Conservation (phyloP, 30 jellyfish, hydroid and myxozoan species). For the Hydra vulgaris region DNA sequence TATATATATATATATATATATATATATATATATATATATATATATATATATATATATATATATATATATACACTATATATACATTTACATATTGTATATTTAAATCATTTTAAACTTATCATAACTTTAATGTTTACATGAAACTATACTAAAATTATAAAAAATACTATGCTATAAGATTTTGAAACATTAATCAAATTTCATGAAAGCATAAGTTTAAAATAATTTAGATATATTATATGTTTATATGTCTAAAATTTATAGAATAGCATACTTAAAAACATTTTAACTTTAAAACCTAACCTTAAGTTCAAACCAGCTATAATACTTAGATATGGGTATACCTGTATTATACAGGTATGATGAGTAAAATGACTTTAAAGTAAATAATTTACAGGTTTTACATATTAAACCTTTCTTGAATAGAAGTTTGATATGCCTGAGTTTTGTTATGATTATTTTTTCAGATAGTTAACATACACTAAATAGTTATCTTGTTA, state of each 20-base stretch:
- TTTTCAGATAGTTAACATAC: not conserved
- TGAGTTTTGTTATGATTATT: not conserved
- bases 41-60: no score
- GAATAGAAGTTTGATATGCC: not conserved
- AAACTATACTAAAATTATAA: no score
- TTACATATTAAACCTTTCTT: not conserved
- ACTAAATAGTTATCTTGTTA: not conserved
- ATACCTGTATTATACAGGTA: not conserved
- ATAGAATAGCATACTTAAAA: not conserved
- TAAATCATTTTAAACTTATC: not conserved
- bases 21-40: no score
- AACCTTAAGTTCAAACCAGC: not conserved
- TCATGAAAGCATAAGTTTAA: no score
- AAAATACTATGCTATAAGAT: no score
- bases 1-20: no score
- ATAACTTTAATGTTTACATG: not conserved
- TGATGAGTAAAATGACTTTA: not conserved
- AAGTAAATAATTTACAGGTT: not conserved
- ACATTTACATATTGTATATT: no score
- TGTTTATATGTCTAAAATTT: no score
- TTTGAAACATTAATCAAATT: no score
- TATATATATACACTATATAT: no score
- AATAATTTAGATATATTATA: no score
- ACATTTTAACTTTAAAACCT: not conserved
- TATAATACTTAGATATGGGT: not conserved